A percentile compares a stretch with the other conserved stretches of the same genome.
Conservation (phyloP, 2,888 invertebrate genomes). For the Melipona beecheii region DNA sequence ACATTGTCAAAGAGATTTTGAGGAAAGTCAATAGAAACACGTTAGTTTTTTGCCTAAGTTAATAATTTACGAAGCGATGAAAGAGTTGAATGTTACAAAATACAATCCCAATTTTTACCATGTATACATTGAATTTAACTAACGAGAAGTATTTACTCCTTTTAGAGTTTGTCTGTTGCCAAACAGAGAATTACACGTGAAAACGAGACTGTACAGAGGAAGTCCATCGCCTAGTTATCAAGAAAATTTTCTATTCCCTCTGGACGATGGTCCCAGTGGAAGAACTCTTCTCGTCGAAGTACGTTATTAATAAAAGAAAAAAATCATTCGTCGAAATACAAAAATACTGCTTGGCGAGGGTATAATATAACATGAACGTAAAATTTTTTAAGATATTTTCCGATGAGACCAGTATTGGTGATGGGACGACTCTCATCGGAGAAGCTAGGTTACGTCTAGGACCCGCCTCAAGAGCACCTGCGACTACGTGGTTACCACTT, state of each 20-base stretch:
- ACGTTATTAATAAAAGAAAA: background rate
- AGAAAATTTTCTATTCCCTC: constrained; percentile 88
- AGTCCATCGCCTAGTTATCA: constrained; percentile 91
- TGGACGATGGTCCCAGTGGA: constrained; percentile 81
- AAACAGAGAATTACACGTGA: constrained; percentile 88
- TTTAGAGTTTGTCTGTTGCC: constrained; percentile 89
- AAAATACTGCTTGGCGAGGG: background rate
- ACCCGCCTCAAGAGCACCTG: constrained; percentile 86
- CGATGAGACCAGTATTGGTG: constrained; percentile 73
- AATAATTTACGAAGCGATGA: background rate
- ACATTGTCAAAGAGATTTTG: too few species aligned
- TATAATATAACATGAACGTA: background rate
- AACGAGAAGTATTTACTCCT: background rate
- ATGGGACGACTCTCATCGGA: constrained; percentile 76
- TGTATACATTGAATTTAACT: background rate
- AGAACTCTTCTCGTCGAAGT: constrained; percentile 80
- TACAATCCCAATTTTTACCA: background rate
- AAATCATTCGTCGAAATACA: background rate
- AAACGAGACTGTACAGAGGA: constrained; percentile 89
- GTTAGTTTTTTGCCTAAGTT: too few species aligned
- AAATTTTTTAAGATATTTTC: constrained; percentile 75
- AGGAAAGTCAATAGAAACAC: too few species aligned
- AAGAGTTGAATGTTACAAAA: background rate
- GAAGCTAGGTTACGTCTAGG: constrained; percentile 79
- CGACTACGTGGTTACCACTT: constrained; percentile 92